Evolutionary conservation across 1,140 invertebrate species (phyloP).

Genomic region (Plutomurus gul): DNA sequence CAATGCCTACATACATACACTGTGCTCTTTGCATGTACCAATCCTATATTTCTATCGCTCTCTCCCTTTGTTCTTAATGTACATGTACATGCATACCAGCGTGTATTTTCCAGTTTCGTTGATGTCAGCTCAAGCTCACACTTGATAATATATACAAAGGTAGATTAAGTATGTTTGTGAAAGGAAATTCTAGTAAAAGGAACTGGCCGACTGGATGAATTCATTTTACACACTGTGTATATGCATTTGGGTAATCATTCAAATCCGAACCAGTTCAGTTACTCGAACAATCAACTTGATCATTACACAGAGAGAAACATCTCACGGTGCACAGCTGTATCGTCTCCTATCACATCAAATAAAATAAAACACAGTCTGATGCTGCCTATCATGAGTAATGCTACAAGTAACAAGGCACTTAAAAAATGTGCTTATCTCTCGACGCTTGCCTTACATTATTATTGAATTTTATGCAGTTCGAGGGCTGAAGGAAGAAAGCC

Average conservation of each 20-base stretch:
- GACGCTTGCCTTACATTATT: not conserved
- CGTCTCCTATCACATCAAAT: too few species aligned
- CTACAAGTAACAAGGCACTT: not conserved
- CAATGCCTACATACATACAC: too few species aligned
- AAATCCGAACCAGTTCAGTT: slow-evolving; percentile 26
- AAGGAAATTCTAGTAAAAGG: too few species aligned
- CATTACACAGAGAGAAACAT: slow-evolving; percentile 19
- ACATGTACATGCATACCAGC: too few species aligned
- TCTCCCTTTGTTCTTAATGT: too few species aligned
- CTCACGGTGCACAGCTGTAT: slow-evolving; percentile 15
- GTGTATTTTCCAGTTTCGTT: too few species aligned
- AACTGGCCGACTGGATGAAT: not conserved
- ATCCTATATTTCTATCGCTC: not conserved
- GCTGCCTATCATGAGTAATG: not conserved
- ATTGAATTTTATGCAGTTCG: slow-evolving; percentile 1
- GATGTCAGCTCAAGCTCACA: too few species aligned
- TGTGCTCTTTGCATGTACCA: not conserved
- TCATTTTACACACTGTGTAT: not conserved
- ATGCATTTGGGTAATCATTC: slow-evolving; percentile 25
- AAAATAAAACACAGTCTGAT: not conserved
- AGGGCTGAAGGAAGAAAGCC: not conserved
- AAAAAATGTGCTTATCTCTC: not conserved
- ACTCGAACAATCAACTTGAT: slow-evolving; percentile 24
- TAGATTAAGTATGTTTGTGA: too few species aligned
- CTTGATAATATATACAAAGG: too few species aligned